phyloP scores from a whole-genome alignment of 2,113 vertebrate genomes.

The Perccottus glenii region DNA sequence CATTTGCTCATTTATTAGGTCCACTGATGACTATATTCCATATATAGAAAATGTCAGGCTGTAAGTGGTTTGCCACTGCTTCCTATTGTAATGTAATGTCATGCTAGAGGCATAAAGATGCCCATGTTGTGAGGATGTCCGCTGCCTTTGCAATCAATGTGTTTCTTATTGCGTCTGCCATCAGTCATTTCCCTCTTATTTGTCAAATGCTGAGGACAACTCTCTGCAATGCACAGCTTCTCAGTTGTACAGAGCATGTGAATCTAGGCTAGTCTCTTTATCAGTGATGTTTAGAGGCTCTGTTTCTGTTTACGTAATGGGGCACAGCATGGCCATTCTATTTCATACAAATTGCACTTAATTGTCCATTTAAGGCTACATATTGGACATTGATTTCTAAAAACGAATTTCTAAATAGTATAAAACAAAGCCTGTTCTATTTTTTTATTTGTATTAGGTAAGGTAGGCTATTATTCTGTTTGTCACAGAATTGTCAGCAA shows the following conservation, averaged over 20 bases:
- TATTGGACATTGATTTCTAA: background rate
- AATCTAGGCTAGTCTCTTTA: background rate
- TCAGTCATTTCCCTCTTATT: constrained; percentile 1
- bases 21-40: no score
- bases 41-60: no score
- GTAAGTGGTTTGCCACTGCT: no score
- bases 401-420: background rate
- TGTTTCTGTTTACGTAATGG: background rate
- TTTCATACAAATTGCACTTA: background rate
- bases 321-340: background rate
- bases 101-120: background rate
- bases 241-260: background rate
- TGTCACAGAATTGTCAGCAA: background rate
- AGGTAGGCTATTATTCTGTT: background rate
- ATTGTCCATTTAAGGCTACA: background rate
- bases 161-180: constrained; percentile 2
- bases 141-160: background rate
- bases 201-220: background rate
- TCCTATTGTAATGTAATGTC: background rate
- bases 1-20: no score
- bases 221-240: background rate
- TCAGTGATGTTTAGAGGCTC: background rate
- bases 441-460: background rate
- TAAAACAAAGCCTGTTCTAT: background rate
- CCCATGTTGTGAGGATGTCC: background rate